Base-by-base conservation (phyloP, 2,888 invertebrate genomes). In the Parnassius smintheus region DNA sequence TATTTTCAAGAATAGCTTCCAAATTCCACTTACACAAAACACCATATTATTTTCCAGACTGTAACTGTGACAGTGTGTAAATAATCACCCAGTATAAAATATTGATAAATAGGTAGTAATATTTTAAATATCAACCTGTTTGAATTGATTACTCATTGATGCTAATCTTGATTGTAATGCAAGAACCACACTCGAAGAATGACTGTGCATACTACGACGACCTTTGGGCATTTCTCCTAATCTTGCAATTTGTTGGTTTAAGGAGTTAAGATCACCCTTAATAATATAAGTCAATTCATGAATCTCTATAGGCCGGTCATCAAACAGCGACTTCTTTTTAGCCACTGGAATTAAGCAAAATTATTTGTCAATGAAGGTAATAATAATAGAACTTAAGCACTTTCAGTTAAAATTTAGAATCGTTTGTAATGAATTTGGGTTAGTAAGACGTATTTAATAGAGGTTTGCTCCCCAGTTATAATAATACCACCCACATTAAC, bases 281-380 rank as follows among this genome's bases (percentile, higher is more conserved):
- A 99, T 98, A 64, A 99, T 98, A 78, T 97, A 98, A 1, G 99
- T 99, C 63, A 99, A 88, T 82, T 99, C 98, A 83, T 99, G 98
- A 65, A 99, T 98, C 93, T 99, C 99, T 60, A 96, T 94, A 45
- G 98, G 97, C 83, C 98, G 94, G 83, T 99, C 99, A 87, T 99
- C 98, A 91, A 99, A 99, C 60, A 99, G 93, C 0, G 98, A 98
- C 85, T 98, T 98, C 80, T 97, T 95, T 91, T 98, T 99, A n/a
- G 99, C 99, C 94, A 99, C 97, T 98, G 82, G 57, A 93, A 93
- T 65, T 65, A 68, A 64, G 64, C 64, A 49, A 35, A 55, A 58
- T 52, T 51, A 35, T 35, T 35, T 35, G 0, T 35, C 1, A 7
- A 35, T 35, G 35, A 7, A 35, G 35, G 35, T 7, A 35, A 35